Conservation (phyloP, 1,140 invertebrate genomes). For the Andrena cerasifolii region DNA sequence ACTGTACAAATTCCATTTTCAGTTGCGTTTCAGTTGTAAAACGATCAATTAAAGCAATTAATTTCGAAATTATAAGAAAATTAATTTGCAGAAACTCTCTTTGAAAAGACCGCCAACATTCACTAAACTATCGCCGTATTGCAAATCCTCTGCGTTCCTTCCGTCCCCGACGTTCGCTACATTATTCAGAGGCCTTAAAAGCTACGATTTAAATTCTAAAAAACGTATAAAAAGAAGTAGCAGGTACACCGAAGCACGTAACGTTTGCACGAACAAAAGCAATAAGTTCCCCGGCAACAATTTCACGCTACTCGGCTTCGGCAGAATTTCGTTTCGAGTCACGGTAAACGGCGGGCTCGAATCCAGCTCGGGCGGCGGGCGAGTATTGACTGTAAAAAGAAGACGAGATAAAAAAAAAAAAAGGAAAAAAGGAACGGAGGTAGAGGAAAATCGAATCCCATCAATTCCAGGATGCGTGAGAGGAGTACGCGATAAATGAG, state of each 20-base stretch:
- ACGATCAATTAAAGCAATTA: no score
- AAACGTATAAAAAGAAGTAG: neutral
- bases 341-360: neutral
- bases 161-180: no score
- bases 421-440: no score
- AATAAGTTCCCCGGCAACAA: neutral
- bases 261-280: neutral
- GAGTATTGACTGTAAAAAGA: neutral
- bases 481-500: constrained; percentile 22
- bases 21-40: no score
- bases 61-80: no score
- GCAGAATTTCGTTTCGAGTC: neutral
- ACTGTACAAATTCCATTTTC: no score
- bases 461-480: constrained; percentile 29
- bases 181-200: no score
- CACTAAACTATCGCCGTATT: no score
- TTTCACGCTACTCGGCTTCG: neutral
- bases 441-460: constrained; percentile 20
- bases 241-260: neutral
- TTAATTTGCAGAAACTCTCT: no score
- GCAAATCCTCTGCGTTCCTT: no score
- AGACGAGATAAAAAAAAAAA: neutral
- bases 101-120: no score
- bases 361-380: neutral
- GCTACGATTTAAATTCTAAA: neutral